Evolutionary conservation across 2,888 invertebrate genomes (phyloP).

Genomic region (Pecten maximus): DNA sequence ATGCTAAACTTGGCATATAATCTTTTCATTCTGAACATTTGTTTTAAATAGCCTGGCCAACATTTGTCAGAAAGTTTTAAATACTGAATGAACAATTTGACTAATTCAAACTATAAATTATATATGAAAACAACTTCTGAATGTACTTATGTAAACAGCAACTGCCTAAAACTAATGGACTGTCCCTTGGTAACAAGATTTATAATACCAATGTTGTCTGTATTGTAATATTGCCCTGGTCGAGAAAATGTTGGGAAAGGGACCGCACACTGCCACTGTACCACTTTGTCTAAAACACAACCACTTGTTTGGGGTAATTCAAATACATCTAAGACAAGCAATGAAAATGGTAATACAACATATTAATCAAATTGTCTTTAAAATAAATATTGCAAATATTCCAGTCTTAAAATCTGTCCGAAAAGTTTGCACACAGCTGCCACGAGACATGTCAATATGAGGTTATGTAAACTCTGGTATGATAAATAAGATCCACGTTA

Average conservation of each 20-base stretch:
- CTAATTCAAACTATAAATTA: background rate
- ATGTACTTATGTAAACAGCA: background rate
- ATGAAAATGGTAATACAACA: background rate
- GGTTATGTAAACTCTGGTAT: background rate
- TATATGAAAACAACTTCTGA: background rate
- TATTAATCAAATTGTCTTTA: background rate
- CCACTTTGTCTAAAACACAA: background rate
- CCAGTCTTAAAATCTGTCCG: slow-evolving; percentile 5
- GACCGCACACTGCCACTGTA: background rate
- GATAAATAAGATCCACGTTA: background rate
- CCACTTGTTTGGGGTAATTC: background rate
- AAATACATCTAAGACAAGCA: background rate
- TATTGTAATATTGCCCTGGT: too few species aligned
- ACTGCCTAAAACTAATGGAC: background rate
- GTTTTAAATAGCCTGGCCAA: background rate
- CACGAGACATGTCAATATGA: background rate
- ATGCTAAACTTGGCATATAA: too few species aligned
- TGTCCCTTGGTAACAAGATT: background rate
- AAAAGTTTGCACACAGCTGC: slow-evolving; percentile 28
- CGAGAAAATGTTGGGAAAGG: too few species aligned
- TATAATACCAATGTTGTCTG: background rate
- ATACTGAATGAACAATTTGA: background rate
- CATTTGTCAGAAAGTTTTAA: background rate
- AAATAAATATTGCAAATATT: slow-evolving; percentile 35
- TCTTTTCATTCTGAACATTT: too few species aligned